phyloP scores from a whole-genome alignment of 2,113 vertebrate species.

The Pleuronectes platessa region DNA sequence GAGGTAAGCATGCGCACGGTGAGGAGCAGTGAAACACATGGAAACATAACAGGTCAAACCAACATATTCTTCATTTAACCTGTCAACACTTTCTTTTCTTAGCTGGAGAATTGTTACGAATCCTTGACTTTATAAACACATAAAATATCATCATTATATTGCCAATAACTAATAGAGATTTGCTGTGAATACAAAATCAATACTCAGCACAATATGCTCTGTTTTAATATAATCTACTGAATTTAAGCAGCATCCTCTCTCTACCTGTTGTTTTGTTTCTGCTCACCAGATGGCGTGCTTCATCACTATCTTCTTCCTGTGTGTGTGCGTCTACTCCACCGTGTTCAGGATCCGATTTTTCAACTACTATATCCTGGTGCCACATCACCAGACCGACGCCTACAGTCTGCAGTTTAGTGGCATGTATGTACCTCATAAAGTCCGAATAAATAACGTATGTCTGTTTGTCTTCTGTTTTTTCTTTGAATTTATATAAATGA shows the following conservation, averaged over 20 bases:
- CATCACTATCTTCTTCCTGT: conserved; percentile 92
- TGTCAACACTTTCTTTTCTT: background rate
- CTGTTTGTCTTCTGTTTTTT: too few species aligned
- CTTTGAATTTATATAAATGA: too few species aligned
- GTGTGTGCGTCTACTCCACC: conserved; percentile 94
- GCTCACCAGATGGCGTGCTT: conserved; percentile 90
- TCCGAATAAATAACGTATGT: too few species aligned
- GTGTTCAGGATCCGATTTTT: conserved; percentile 95
- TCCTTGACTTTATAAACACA: background rate
- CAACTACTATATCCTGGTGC: conserved; percentile 94
- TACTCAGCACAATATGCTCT: background rate
- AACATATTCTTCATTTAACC: background rate
- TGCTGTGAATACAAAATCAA: background rate
- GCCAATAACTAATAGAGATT: background rate
- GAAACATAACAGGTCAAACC: background rate
- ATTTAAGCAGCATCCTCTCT: background rate
- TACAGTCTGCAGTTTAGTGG: conserved; percentile 97
- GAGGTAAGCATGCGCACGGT: conserved; percentile 82
- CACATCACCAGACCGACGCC: conserved; percentile 95
- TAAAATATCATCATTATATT: background rate
- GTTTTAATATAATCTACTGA: background rate
- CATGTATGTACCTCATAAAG: conserved; percentile 85
- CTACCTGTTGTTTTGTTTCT: conserved; percentile 22
- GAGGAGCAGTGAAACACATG: background rate
- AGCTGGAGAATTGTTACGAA: background rate